Evolutionary conservation across 2,888 invertebrate genomes (phyloP).

Genomic region (Scaptomyza cyrtandrae): DNA sequence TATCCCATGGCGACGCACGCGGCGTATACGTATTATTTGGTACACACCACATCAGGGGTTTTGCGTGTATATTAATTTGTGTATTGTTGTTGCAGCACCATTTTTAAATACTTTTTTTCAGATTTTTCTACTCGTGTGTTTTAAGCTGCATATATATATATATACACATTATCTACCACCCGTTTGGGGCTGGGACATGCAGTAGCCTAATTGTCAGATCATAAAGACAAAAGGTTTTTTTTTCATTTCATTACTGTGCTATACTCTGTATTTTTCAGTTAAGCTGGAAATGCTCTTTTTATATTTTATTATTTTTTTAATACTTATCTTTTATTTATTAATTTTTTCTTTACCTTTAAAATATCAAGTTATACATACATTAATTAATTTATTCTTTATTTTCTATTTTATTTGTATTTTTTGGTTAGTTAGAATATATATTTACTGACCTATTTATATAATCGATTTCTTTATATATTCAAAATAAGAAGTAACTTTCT

Average conservation of each 20-base stretch:
- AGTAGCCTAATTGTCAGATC: constrained; percentile 37
- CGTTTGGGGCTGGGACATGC: constrained; percentile 11
- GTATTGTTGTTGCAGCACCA: constrained; percentile 49
- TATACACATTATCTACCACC: background rate
- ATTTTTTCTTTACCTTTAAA: too few species aligned
- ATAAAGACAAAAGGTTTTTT: constrained; percentile 19
- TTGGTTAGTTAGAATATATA: too few species aligned
- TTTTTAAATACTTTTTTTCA: constrained; percentile 50
- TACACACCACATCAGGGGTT: constrained; percentile 6
- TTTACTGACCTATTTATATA: too few species aligned
- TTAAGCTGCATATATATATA: background rate
- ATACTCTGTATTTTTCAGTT: constrained; percentile 10
- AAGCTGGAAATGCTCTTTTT: background rate
- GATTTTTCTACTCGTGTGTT: constrained; percentile 38
- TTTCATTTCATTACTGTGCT: background rate
- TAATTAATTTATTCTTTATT: too few species aligned
- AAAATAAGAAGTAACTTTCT: too few species aligned
- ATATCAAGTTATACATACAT: too few species aligned
- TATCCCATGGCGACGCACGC: constrained; percentile 19
- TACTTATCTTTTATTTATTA: too few species aligned
- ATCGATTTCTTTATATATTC: too few species aligned
- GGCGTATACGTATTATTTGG: constrained; percentile 49
- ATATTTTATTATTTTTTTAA: background rate
- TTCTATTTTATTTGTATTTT: too few species aligned
- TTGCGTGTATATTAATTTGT: constrained; percentile 47